Percentiles rank a stretch among this genome's conserved stretches.
Evolutionary conservation across 2,797 vertebrate genomes (phyloP).

Genomic region (Pelobates cultripes): DNA sequence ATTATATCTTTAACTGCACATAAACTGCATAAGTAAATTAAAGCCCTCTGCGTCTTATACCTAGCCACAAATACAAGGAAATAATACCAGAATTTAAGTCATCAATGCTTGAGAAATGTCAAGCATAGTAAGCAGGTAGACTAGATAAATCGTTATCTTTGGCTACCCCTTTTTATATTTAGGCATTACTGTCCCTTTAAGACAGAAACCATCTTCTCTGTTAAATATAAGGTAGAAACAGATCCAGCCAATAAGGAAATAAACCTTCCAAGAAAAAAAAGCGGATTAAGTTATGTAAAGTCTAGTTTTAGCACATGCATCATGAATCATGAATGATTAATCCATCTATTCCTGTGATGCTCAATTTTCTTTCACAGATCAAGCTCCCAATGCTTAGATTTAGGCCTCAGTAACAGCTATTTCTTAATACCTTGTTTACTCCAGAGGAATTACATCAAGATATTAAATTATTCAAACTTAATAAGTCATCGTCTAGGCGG

Average conservation of each 20-base stretch:
- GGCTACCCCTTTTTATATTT: too few species aligned
- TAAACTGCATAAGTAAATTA: too few species aligned
- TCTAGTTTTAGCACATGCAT: background rate
- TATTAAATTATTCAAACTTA: background rate
- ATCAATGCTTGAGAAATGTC: too few species aligned
- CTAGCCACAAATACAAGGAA: too few species aligned
- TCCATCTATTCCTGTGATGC: conserved; percentile 3
- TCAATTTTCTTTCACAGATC: background rate
- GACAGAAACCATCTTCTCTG: too few species aligned
- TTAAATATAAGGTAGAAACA: too few species aligned
- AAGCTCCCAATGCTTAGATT: background rate
- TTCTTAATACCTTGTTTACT: background rate
- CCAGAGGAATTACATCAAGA: background rate
- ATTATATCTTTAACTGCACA: too few species aligned
- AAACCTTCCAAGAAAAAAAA: background rate
- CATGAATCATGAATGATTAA: conserved; percentile 8
- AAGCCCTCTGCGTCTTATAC: too few species aligned
- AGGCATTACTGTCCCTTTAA: too few species aligned
- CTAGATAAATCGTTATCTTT: too few species aligned
- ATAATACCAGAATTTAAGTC: too few species aligned
- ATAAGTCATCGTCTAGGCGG: background rate
- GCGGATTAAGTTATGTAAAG: conserved; percentile 1
- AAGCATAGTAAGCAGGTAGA: too few species aligned
- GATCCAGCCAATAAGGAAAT: background rate
- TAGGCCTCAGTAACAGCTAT: background rate